Evolutionary conservation across 2,113 vertebrate species (phyloP).

Genomic region (Anoplopoma fimbria): DNA sequence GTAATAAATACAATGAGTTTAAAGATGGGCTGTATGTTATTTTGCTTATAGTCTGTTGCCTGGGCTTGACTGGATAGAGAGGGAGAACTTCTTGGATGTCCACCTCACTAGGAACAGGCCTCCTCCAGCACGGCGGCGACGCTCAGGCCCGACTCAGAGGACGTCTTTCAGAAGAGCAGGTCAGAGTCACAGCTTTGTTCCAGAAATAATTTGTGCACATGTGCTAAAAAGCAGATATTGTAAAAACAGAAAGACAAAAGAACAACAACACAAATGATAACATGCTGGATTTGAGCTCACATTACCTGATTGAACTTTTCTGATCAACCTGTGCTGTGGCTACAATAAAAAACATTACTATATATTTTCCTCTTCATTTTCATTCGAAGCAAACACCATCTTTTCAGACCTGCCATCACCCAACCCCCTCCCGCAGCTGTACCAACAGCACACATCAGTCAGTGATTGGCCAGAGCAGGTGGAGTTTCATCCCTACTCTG

Average conservation of each 20-base stretch:
- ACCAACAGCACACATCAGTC: conserved; percentile 75
- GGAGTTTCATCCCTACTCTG: conserved; percentile 83
- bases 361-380: neutral
- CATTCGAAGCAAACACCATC: conserved; percentile 5
- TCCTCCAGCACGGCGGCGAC: conserved; percentile 84
- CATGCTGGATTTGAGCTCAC: neutral
- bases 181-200: conserved; percentile 45
- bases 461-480: conserved; percentile 84
- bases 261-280: neutral
- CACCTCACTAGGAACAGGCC: conserved; percentile 87
- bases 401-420: conserved; percentile 81
- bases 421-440: conserved; percentile 78
- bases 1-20: neutral
- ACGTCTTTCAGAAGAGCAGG: conserved; percentile 84
- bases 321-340: neutral
- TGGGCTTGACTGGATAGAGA: conserved; percentile 86
- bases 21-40: neutral
- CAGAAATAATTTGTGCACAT: neutral
- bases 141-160: conserved; percentile 82
- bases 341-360: neutral
- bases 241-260: neutral
- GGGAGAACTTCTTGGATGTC: conserved; percentile 87
- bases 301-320: neutral
- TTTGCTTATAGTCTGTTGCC: conserved; percentile 77
- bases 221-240: neutral